A percentile compares a stretch with the other conserved stretches of the same genome.
These are phyloP conservation scores for Mohoua ochrocephala DNA, from an alignment of 2,113 vertebrate species.

Conservation along the genomic window DNA sequence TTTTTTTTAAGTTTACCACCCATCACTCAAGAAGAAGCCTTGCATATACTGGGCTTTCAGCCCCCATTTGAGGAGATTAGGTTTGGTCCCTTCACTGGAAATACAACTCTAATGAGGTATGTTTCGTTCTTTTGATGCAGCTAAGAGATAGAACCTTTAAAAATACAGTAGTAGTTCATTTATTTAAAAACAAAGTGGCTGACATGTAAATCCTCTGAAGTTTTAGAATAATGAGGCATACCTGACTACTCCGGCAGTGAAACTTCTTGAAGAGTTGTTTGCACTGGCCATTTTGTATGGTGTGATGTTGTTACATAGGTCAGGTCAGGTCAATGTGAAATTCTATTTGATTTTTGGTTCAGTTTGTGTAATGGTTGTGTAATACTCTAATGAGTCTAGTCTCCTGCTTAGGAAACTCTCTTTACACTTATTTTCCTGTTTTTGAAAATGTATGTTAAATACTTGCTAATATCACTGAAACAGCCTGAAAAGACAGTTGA, in stretches of 20 bases:
- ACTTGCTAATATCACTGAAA: background rate
- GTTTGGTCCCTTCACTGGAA: conserved; percentile 98
- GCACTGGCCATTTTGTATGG: background rate
- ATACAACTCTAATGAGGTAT: conserved; percentile 97
- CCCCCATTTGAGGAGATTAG: conserved; percentile 98
- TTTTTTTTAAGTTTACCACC: conserved; percentile 81
- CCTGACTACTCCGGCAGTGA: background rate
- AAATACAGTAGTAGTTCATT: background rate
- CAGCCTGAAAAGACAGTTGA: background rate
- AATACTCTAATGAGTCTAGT: background rate
- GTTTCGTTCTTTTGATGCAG: background rate
- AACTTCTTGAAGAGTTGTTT: background rate
- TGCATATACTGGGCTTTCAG: conserved; percentile 94
- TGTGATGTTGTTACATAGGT: background rate
- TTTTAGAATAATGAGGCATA: background rate
- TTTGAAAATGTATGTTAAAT: background rate
- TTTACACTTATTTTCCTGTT: background rate
- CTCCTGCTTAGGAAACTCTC: background rate
- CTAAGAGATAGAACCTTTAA: background rate
- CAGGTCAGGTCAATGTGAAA: background rate
- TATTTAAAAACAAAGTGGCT: background rate
- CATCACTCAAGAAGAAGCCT: conserved; percentile 95
- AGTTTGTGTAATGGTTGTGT: background rate
- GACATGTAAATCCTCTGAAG: background rate
- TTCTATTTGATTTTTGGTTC: background rate